These are phyloP conservation scores for Drosophila tani DNA, from an alignment of 1,140 invertebrate genomes.

Conservation along the genomic window DNA sequence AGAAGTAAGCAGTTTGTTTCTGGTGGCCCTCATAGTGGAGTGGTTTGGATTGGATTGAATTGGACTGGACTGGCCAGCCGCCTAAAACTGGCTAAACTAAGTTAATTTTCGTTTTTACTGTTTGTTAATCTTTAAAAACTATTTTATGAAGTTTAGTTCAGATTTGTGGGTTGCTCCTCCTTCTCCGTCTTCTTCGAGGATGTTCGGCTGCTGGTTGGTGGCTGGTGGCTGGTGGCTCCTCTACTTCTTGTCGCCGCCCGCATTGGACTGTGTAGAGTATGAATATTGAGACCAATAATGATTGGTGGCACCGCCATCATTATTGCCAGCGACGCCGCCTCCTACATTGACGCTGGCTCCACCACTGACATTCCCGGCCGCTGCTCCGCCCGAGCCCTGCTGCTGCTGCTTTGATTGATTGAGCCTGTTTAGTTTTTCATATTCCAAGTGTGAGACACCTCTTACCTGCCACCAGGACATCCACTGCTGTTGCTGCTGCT, in stretches of 20 bases:
- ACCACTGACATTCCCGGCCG: slow-evolving; percentile 54
- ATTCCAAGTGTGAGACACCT: too few species aligned
- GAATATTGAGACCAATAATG: slow-evolving; percentile 85
- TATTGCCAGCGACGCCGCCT: slow-evolving; percentile 52
- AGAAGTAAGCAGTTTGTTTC: slow-evolving; percentile 11
- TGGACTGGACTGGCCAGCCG: slow-evolving; percentile 39
- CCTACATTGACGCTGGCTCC: slow-evolving; percentile 40
- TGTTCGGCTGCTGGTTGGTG: slow-evolving; percentile 22
- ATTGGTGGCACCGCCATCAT: slow-evolving; percentile 78
- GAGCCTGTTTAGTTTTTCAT: neutral
- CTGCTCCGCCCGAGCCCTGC: slow-evolving; percentile 48
- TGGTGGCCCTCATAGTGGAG: slow-evolving; percentile 5
- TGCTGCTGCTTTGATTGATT: slow-evolving; percentile 61
- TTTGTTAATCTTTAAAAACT: slow-evolving; percentile 66
- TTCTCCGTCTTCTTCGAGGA: slow-evolving; percentile 14
- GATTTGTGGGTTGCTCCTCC: slow-evolving; percentile 45
- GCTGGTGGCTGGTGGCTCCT: slow-evolving; percentile 21
- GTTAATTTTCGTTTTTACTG: slow-evolving; percentile 51
- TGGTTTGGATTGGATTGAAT: slow-evolving; percentile 36
- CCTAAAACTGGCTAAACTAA: slow-evolving; percentile 75
- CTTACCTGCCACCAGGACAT: slow-evolving; percentile 84
- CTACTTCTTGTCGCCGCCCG: slow-evolving; percentile 72
- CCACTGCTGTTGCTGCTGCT: slow-evolving; percentile 82
- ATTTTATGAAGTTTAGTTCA: slow-evolving; percentile 62
- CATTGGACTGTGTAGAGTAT: slow-evolving; percentile 79